Evolutionary conservation across 2,797 vertebrate species (phyloP).

Genomic region (Mormyrus proboscirostris): DNA sequence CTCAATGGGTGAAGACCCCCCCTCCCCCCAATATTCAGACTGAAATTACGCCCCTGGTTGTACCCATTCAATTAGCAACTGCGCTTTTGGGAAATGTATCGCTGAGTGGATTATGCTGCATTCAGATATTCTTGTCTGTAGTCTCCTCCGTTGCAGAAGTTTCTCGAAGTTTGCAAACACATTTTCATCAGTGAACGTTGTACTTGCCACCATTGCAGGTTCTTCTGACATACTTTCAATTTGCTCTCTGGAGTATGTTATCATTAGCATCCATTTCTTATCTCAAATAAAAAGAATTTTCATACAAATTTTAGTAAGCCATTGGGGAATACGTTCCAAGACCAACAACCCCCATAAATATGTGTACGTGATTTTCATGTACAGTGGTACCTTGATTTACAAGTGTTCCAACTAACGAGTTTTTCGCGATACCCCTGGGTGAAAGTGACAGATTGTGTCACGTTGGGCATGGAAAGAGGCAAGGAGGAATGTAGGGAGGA

Average conservation of each 20-base stretch:
- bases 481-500: too few relatives aligned
- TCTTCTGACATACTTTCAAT: not conserved
- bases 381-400: too few relatives aligned
- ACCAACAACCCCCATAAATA: not conserved
- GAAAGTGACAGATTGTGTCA: too few relatives aligned
- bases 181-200: not conserved
- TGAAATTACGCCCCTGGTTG: too few relatives aligned
- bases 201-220: not conserved
- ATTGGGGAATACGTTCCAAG: not conserved
- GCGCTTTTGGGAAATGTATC: too few relatives aligned
- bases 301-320: not conserved
- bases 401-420: too few relatives aligned
- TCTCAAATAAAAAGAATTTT: not conserved
- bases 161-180: not conserved
- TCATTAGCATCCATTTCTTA: not conserved
- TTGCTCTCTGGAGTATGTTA: not conserved
- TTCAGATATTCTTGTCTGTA: not conserved
- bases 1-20: too few relatives aligned
- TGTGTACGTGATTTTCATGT: not conserved
- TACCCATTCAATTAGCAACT: too few relatives aligned
- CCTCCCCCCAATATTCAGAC: too few relatives aligned
- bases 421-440: too few relatives aligned
- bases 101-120: too few relatives aligned
- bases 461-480: too few relatives aligned
- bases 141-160: not conserved